These are phyloP conservation scores for Mobula hypostoma DNA, from an alignment of 2,113 vertebrate species.

Conservation along the genomic window DNA sequence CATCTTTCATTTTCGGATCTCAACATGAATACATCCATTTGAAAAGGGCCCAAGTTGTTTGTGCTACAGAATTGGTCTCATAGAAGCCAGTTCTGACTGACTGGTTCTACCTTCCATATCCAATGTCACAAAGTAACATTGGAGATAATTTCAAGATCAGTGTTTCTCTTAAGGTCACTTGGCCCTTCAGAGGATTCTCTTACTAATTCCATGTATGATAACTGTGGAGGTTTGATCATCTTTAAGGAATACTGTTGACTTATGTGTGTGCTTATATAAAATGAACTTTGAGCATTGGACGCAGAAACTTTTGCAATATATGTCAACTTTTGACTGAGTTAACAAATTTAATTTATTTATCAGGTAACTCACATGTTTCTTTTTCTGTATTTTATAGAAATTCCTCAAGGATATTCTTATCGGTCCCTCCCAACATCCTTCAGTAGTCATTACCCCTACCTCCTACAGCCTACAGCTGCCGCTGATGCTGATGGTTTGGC, in stretches of 20 bases:
- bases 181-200: background rate
- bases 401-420: conserved; percentile 77
- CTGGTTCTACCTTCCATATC: background rate
- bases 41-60: background rate
- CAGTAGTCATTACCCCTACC: conserved; percentile 74
- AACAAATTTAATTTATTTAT: background rate
- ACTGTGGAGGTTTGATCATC: background rate
- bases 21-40: background rate
- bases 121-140: background rate
- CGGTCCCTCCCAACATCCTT: conserved; percentile 75
- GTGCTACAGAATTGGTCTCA: background rate
- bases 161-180: background rate
- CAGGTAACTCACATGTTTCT: background rate
- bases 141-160: background rate
- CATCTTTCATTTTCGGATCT: background rate
- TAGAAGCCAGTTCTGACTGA: background rate
- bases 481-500: conserved; percentile 63
- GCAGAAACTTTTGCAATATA: background rate
- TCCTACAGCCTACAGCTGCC: conserved; percentile 63
- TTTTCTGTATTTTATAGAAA: conserved; percentile 60
- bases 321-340: background rate
- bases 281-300: background rate
- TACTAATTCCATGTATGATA: background rate
- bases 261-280: background rate
- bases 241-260: background rate